A percentile compares a stretch with the other conserved stretches of the same genome.
phyloP scores from a whole-genome alignment of 2,888 invertebrate species.

The Agriotes lineatus region DNA sequence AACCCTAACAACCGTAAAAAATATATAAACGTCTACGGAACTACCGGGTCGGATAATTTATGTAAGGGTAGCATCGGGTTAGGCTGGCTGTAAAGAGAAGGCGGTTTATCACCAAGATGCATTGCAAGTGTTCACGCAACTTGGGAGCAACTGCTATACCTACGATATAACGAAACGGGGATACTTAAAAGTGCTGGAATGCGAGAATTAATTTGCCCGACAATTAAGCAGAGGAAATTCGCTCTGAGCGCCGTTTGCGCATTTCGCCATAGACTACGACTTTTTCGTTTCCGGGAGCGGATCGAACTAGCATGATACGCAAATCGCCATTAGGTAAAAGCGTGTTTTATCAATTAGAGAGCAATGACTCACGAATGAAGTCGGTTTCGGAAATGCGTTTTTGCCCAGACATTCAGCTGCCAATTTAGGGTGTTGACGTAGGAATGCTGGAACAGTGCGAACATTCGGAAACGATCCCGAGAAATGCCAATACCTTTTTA shows the following conservation, averaged over 20 bases:
- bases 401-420: no score
- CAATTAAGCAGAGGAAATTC: slow-evolving; percentile 7
- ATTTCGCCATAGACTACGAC: background rate
- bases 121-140: slow-evolving; percentile 51
- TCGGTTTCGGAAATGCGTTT: no score
- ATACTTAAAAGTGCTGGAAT: slow-evolving; percentile 23
- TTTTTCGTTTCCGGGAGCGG: background rate
- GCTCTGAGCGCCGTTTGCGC: background rate
- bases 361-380: background rate
- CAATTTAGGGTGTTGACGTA: no score
- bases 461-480: no score
- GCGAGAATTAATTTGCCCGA: background rate
- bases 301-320: background rate
- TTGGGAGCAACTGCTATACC: slow-evolving; percentile 21
- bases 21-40: slow-evolving; percentile 48
- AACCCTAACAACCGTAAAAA: slow-evolving; percentile 49
- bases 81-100: slow-evolving; percentile 51
- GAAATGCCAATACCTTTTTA: no score
- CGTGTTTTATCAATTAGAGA: slow-evolving; percentile 12
- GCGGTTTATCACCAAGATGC: slow-evolving; percentile 50
- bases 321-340: background rate
- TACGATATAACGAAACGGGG: slow-evolving; percentile 14
- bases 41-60: slow-evolving; percentile 51
- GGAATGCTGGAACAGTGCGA: no score
- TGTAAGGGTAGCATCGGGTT: slow-evolving; percentile 50